Percentiles rank a stretch among this genome's conserved stretches.
These are phyloP conservation scores for Talpa occidentalis DNA, from an alignment of 2,113 vertebrate species.

Conservation along the genomic window DNA sequence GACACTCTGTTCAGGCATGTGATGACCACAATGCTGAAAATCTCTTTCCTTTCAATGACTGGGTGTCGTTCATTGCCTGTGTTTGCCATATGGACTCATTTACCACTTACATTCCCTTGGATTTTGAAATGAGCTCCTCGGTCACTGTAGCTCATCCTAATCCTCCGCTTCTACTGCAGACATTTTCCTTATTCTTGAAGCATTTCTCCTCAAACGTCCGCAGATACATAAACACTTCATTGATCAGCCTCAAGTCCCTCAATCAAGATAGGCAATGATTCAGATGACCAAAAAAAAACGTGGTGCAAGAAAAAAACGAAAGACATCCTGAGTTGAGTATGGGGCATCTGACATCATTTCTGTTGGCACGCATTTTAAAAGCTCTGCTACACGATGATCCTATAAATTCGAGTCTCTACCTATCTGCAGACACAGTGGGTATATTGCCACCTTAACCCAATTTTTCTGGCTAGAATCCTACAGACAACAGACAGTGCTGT, in stretches of 20 bases:
- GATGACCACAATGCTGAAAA: slow-evolving; percentile 75
- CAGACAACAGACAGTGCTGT: not conserved
- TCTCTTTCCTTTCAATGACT: slow-evolving; percentile 70
- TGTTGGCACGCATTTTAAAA: not conserved
- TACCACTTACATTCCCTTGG: slow-evolving; percentile 81
- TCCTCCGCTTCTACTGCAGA: slow-evolving; percentile 76
- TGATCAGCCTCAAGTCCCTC: slow-evolving; percentile 78
- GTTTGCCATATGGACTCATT: slow-evolving; percentile 83
- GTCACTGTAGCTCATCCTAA: slow-evolving; percentile 70
- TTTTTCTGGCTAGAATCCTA: not conserved
- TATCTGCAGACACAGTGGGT: slow-evolving; percentile 49
- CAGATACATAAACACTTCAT: slow-evolving; percentile 77
- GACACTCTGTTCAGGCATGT: slow-evolving; percentile 69
- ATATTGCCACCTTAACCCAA: not conserved
- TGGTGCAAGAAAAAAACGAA: not conserved
- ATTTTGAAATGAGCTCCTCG: slow-evolving; percentile 82
- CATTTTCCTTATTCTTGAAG: slow-evolving; percentile 82
- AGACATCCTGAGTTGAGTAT: not conserved
- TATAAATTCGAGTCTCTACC: slow-evolving; percentile 49
- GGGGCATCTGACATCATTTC: not conserved
- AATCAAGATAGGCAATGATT: slow-evolving; percentile 80
- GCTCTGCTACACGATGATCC: not conserved
- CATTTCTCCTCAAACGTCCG: slow-evolving; percentile 72
- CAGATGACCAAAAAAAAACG: slow-evolving; percentile 71
- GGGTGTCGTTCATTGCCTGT: slow-evolving; percentile 56